Evolutionary conservation across 2,888 invertebrate genomes (phyloP).

Genomic region (Tenthredo scrophulariae): DNA sequence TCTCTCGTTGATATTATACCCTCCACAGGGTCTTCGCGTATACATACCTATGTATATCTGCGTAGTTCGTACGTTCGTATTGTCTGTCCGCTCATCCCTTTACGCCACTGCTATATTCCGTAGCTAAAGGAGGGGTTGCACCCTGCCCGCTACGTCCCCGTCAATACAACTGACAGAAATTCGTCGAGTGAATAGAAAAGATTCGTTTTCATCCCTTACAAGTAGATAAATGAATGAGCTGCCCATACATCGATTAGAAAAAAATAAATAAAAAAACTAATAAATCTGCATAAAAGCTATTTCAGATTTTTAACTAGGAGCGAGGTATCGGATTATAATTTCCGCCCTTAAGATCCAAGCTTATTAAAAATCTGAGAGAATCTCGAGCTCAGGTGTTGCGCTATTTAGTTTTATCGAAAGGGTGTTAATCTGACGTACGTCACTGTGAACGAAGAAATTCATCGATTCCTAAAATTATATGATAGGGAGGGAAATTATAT

Average conservation of each 20-base stretch:
- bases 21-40: not conserved
- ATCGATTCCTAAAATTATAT: no score
- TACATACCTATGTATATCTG: not conserved
- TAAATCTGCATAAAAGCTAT: no score
- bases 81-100: slow-evolving; percentile 35
- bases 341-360: not conserved
- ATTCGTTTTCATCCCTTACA: not conserved
- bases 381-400: not conserved
- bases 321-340: not conserved
- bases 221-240: no score
- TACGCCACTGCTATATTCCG: not conserved
- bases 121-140: not conserved
- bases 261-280: no score
- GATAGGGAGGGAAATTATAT: no score
- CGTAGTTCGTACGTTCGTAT: not conserved
- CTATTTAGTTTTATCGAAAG: not conserved
- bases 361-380: not conserved
- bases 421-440: not conserved
- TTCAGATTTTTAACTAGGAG: not conserved
- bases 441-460: no score
- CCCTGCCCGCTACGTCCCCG: not conserved
- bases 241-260: no score
- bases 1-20: slow-evolving; percentile 39
- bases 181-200: not conserved
- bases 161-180: not conserved